Evolutionary conservation across 2,113 vertebrate species (phyloP), one percentile per base, ranked within the genome.

Genomic region (Pithys albifrons): DNA sequence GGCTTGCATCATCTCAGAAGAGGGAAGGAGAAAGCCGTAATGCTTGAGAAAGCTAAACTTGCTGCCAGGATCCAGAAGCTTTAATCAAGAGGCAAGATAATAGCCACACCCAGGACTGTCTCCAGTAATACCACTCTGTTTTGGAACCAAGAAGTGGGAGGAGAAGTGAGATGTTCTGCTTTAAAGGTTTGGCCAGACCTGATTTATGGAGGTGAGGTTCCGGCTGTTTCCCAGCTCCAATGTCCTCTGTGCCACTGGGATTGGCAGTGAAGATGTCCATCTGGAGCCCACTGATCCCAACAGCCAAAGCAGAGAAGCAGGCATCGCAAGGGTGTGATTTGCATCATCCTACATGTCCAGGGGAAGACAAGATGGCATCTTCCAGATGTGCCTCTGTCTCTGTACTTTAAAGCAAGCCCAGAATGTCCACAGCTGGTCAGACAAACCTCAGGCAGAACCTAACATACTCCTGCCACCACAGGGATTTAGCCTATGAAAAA

Each of bases 31-130:
- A 83, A 91, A 83, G 39, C 71, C 57, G 8, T 79, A 89, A 83
- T 22, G 14, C 79, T 76, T 90, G 85, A 80, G 85, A 97, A 96
- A 94, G 79, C 59, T 64, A 86, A 97, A 91, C 88, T 64, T 83
- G 57, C 59, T 88, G 88, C 64, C 33, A 5, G 33, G 78, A 72
- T 58, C 54, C 78, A 86, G 51, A 80, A 62, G 20, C 72, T 94
- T 75, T 93, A 61, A 94, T 92, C 79, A 90, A 70, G 55, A 64
- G 28, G 39, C 48, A 77, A 59, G 55, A 74, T 22, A 80, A 78
- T 28, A 74, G 67, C 91, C 82, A 1, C 95, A 75, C 88, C 93
- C 85, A 58, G 52, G 93, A 74, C 74, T 90, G 78, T 71, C 82
- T 96, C 52, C 85, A 89, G 62, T 35, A 77, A 59, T 31, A 88